A percentile compares a stretch with the other conserved stretches of the same genome.
Conservation (phyloP, 2,113 vertebrate genomes). For the Plecturocebus donacophilus region DNA sequence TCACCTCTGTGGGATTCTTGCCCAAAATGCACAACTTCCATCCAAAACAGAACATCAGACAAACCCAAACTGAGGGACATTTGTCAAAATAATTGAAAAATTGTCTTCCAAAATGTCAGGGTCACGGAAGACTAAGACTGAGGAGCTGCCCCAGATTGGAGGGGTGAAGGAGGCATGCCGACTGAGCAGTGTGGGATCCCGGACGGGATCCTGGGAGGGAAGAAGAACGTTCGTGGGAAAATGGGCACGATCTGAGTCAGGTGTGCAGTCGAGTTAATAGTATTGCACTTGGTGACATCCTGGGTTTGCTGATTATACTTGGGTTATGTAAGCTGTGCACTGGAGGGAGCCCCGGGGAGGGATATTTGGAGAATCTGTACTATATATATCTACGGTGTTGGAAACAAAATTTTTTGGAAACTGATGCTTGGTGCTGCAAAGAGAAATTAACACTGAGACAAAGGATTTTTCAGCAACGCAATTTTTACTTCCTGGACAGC, state of each 20-base stretch:
- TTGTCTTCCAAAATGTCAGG: accelerated
- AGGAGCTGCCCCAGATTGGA: neutral
- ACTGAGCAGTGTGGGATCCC: accelerated
- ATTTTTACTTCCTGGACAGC: too few relatives aligned
- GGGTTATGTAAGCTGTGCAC: accelerated
- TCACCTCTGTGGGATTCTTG: neutral
- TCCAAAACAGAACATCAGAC: neutral
- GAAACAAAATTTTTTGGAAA: too few relatives aligned
- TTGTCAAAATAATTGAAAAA: accelerated
- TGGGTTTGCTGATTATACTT: neutral
- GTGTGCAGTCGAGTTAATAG: neutral
- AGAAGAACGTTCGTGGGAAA: accelerated
- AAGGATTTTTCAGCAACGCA: too few relatives aligned
- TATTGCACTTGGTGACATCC: accelerated
- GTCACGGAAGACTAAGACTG: too few relatives aligned
- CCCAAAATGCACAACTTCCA: neutral
- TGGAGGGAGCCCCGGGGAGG: accelerated
- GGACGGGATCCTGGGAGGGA: accelerated
- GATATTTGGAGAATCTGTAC: accelerated
- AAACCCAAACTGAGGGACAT: neutral
- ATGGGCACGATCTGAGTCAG: accelerated
- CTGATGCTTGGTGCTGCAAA: too few relatives aligned
- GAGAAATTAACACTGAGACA: too few relatives aligned
- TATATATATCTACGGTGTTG: neutral
- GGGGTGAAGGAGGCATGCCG: accelerated